A percentile compares a stretch with the other conserved stretches of the same genome.
These are phyloP conservation scores for Marcusenius ussheri DNA, from an alignment of 2,113 vertebrate species.

Conservation along the genomic window DNA sequence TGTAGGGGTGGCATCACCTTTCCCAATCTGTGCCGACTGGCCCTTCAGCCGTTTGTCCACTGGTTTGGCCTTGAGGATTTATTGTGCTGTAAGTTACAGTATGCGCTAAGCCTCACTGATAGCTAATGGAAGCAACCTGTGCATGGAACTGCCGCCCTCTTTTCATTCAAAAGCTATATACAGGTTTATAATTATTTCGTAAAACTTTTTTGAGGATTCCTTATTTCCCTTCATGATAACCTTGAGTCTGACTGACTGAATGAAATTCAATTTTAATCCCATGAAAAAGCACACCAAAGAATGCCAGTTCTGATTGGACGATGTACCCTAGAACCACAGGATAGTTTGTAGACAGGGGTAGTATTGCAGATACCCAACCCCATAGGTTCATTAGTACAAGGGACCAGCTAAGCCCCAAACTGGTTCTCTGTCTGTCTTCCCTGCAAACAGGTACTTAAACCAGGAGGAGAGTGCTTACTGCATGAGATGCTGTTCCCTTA, in stretches of 20 bases:
- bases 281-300: background rate
- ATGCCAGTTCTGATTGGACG: background rate
- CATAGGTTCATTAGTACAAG: background rate
- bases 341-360: background rate
- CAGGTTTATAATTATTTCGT: background rate
- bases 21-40: background rate
- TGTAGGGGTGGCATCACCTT: background rate
- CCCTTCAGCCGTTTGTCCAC: background rate
- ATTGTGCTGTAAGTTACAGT: background rate
- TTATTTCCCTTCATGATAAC: background rate
- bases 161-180: background rate
- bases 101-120: background rate
- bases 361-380: background rate
- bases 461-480: background rate
- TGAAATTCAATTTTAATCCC: background rate
- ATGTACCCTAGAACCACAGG: background rate
- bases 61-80: background rate
- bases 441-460: background rate
- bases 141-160: background rate
- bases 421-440: background rate
- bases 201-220: background rate
- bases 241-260: background rate
- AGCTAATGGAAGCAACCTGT: background rate
- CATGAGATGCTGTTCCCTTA: background rate
- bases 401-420: background rate